Evolutionary conservation across 2,888 invertebrate species (phyloP).

Genomic region (Habroteleia sp.): DNA sequence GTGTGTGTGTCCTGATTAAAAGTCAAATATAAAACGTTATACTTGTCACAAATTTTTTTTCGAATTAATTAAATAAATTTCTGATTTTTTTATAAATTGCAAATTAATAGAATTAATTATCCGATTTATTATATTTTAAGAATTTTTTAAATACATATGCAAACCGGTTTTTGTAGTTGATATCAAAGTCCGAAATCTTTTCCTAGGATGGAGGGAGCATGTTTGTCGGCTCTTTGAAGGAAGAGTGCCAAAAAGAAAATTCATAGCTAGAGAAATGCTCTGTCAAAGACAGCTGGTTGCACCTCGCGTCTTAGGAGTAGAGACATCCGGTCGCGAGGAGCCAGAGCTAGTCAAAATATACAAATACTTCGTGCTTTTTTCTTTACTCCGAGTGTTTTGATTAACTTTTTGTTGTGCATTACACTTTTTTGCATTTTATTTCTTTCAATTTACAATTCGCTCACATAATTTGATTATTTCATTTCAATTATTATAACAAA

Average conservation of each 20-base stretch:
- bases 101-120: too few species aligned
- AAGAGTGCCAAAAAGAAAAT: conserved; percentile 58
- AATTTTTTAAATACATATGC: too few species aligned
- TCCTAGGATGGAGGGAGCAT: conserved; percentile 26
- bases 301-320: conserved; percentile 72
- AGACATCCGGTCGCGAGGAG: conserved; percentile 77
- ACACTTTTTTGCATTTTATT: too few species aligned
- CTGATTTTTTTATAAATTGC: too few species aligned
- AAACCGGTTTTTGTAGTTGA: conserved; percentile 39
- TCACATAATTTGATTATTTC: background rate
- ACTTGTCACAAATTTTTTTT: too few species aligned
- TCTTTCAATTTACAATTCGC: too few species aligned
- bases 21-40: too few species aligned
- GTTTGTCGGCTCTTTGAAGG: conserved; percentile 46
- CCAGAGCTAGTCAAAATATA: conserved; percentile 78
- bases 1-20: too few species aligned
- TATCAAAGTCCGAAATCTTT: conserved; percentile 55
- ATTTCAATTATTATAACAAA: too few species aligned
- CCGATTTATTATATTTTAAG: too few species aligned
- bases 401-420: conserved; percentile 18
- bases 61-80: too few species aligned
- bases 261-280: conserved; percentile 55
- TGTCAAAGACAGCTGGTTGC: conserved; percentile 75
- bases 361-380: conserved; percentile 71
- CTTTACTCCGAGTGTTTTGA: conserved; percentile 19